Conservation (phyloP, 2,888 invertebrate genomes). For the Pycnomerus fuliginosus region DNA sequence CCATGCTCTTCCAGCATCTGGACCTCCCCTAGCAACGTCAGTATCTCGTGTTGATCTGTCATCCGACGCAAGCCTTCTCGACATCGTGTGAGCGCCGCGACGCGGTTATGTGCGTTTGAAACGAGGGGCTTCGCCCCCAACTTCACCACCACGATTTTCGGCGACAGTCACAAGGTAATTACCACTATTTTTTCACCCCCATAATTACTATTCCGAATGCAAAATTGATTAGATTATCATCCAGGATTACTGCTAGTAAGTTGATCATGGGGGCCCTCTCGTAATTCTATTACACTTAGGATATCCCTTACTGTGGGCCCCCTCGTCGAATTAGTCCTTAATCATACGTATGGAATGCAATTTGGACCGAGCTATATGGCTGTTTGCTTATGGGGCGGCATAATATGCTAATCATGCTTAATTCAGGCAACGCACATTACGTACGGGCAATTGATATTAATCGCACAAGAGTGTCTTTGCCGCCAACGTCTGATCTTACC, state of each 20-base stretch:
- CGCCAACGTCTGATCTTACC: too few species aligned
- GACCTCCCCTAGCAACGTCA: slow-evolving; percentile 51
- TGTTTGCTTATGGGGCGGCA: slow-evolving; percentile 35
- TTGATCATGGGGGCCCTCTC: slow-evolving; percentile 48
- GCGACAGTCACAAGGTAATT: slow-evolving; percentile 52
- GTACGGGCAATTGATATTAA: slow-evolving; percentile 45
- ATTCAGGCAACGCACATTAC: slow-evolving; percentile 41
- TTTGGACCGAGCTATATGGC: slow-evolving; percentile 28
- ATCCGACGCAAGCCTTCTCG: slow-evolving; percentile 20
- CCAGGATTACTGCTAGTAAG: slow-evolving; percentile 32
- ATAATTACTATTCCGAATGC: too few species aligned
- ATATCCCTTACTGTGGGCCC: slow-evolving; percentile 49
- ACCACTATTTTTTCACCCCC: too few species aligned
- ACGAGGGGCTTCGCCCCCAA: slow-evolving; percentile 43
- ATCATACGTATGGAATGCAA: slow-evolving; percentile 50
- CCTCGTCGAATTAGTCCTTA: slow-evolving; percentile 47
- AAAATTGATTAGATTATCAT: slow-evolving; percentile 18
- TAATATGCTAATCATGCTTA: slow-evolving; percentile 46
- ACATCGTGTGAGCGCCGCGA: too few species aligned
- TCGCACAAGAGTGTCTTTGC: slow-evolving; percentile 32
- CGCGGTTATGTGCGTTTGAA: too few species aligned
- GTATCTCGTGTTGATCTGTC: slow-evolving; percentile 39
- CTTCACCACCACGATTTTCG: slow-evolving; percentile 53
- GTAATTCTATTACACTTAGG: slow-evolving; percentile 50
- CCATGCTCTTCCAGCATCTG: slow-evolving; percentile 17